phyloP scores from a whole-genome alignment of 2,113 vertebrate genomes.

The Empidonax traillii region DNA sequence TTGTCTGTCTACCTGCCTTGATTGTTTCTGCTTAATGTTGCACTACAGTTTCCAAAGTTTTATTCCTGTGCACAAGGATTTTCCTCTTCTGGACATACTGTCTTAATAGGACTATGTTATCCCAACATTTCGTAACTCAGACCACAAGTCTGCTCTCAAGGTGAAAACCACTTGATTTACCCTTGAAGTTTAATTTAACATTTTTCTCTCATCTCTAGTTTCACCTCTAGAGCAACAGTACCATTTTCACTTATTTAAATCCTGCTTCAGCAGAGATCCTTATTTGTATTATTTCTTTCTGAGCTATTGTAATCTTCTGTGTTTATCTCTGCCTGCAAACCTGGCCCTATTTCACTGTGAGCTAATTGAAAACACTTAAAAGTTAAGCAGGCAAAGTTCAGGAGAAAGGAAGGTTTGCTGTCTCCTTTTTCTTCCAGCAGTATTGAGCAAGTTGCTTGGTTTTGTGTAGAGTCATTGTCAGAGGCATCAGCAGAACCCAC shows the following conservation, averaged over 20 bases:
- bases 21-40: background rate
- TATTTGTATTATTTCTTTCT: conserved; percentile 27
- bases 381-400: background rate
- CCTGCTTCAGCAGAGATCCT: conserved; percentile 11
- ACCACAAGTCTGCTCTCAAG: background rate
- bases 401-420: background rate
- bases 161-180: conserved; percentile 4
- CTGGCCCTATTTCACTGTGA: background rate
- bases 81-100: background rate
- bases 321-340: conserved; percentile 22
- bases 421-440: background rate
- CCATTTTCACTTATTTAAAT: conserved; percentile 26
- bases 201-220: background rate
- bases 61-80: background rate
- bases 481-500: background rate
- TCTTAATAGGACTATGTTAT: background rate
- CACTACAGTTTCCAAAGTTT: background rate
- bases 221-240: background rate
- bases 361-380: conserved; percentile 24
- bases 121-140: background rate
- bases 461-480: background rate
- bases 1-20: background rate
- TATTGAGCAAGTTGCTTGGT: background rate
- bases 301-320: background rate
- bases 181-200: background rate